Evolutionary conservation across 2,888 invertebrate species (phyloP).

Genomic region (Apamea crenata): DNA sequence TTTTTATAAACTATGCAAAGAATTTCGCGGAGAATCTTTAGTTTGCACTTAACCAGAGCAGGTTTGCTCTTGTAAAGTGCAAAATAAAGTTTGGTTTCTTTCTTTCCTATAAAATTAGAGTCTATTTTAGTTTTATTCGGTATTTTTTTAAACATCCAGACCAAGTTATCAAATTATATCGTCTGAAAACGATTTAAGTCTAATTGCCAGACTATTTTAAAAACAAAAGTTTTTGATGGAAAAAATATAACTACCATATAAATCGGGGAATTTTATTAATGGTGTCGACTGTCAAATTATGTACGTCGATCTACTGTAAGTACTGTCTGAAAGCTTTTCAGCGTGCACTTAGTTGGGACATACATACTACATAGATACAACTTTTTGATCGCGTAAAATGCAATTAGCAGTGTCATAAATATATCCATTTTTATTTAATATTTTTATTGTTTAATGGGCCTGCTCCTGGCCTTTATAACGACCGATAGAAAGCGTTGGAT

Average conservation of each 20-base stretch:
- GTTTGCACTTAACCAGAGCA: background rate
- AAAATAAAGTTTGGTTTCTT: background rate
- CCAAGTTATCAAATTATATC: background rate
- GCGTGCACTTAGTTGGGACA: constrained; percentile 7
- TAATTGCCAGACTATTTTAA: background rate
- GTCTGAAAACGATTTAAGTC: background rate
- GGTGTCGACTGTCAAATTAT: background rate
- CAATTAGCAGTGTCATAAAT: background rate
- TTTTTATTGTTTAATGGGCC: background rate
- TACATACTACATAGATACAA: background rate
- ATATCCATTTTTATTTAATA: too few relatives aligned
- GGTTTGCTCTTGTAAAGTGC: background rate
- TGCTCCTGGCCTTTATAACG: background rate
- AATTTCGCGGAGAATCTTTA: background rate
- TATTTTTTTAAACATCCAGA: too few relatives aligned
- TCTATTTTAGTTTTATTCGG: background rate
- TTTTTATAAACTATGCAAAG: constrained; percentile 13
- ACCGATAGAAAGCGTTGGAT: background rate
- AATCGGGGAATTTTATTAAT: background rate
- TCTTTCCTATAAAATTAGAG: background rate
- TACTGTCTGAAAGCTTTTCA: constrained; percentile 12
- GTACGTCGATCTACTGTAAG: constrained; percentile 5
- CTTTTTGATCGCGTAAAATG: constrained; percentile 10
- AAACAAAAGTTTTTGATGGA: background rate
- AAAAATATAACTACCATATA: background rate